phyloP scores from a whole-genome alignment of 2,888 invertebrate genomes.

The Oscheius onirici region DNA sequence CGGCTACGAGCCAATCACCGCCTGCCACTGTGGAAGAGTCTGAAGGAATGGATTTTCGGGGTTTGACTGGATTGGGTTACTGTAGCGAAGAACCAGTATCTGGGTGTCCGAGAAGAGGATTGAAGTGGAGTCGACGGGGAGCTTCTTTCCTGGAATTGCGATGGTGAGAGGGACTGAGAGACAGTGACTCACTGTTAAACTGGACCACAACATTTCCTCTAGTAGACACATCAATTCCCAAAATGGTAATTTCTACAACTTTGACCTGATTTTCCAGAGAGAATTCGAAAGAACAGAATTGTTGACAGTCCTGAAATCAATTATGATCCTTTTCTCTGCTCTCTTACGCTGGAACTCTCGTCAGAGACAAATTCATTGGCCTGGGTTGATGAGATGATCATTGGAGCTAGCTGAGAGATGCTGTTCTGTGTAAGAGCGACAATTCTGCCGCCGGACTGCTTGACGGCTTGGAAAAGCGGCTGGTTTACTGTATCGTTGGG shows the following conservation, averaged over 20 bases:
- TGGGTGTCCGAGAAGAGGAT: slow-evolving; percentile 11
- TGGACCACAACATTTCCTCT: not conserved
- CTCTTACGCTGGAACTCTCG: not conserved
- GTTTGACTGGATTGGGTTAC: not conserved
- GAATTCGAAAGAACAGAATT: not conserved
- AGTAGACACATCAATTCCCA: slow-evolving; percentile 1
- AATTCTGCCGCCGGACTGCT: slow-evolving; percentile 18
- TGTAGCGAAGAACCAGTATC: slow-evolving; percentile 5
- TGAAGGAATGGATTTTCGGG: not conserved
- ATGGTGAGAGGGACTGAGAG: not conserved
- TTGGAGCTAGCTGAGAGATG: slow-evolving; percentile 2
- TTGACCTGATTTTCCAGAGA: slow-evolving; percentile 6
- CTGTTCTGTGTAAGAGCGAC: slow-evolving; percentile 15
- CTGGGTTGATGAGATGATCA: not conserved
- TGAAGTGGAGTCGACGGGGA: not conserved
- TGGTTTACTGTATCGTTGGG: not conserved
- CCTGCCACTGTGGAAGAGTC: not conserved
- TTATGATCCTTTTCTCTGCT: too few relatives aligned
- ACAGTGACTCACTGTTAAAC: not conserved
- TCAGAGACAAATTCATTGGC: not conserved
- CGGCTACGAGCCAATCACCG: not conserved
- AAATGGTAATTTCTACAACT: not conserved
- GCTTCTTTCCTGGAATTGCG: not conserved
- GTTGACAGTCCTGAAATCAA: not conserved
- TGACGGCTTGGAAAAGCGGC: not conserved